These are phyloP conservation scores for Huso huso DNA, from an alignment of 2,797 vertebrate species.

Conservation along the genomic window DNA sequence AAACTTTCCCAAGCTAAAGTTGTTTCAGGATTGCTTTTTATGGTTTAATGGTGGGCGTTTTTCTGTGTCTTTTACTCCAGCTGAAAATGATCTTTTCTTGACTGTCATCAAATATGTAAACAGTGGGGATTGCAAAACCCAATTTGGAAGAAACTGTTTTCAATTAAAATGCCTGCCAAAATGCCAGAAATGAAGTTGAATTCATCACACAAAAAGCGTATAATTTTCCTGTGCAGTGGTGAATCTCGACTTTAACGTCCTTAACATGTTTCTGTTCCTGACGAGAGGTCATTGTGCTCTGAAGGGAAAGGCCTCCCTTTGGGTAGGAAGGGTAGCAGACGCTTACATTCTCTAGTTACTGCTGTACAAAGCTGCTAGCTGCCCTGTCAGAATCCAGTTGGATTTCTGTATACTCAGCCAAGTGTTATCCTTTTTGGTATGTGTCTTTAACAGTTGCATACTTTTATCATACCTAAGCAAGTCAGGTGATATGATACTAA, in stretches of 20 bases:
- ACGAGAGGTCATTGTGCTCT: not conserved
- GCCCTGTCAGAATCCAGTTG: too few species aligned
- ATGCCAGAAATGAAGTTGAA: not conserved
- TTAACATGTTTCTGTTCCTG: not conserved
- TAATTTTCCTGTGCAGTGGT: not conserved
- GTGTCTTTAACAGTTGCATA: too few species aligned
- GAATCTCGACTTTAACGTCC: not conserved
- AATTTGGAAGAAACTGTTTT: constrained; percentile 2
- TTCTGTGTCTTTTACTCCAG: constrained; percentile 20
- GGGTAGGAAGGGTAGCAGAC: not conserved
- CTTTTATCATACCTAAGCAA: too few species aligned
- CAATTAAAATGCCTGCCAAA: constrained; percentile 1
- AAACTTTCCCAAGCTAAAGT: too few species aligned
- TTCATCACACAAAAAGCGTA: not conserved
- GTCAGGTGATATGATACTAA: too few species aligned
- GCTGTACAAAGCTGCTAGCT: too few species aligned
- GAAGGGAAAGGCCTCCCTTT: not conserved
- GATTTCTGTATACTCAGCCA: too few species aligned
- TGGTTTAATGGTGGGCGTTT: not conserved
- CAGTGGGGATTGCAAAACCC: constrained; percentile 5
- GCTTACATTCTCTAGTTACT: too few species aligned
- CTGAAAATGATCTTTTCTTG: constrained; percentile 23
- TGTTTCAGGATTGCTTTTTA: too few species aligned
- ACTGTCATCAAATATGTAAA: constrained; percentile 37
- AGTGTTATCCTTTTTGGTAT: too few species aligned